These are phyloP conservation scores for Buceros bicornis DNA, from an alignment of 2,797 vertebrate genomes.

Conservation along the genomic window DNA sequence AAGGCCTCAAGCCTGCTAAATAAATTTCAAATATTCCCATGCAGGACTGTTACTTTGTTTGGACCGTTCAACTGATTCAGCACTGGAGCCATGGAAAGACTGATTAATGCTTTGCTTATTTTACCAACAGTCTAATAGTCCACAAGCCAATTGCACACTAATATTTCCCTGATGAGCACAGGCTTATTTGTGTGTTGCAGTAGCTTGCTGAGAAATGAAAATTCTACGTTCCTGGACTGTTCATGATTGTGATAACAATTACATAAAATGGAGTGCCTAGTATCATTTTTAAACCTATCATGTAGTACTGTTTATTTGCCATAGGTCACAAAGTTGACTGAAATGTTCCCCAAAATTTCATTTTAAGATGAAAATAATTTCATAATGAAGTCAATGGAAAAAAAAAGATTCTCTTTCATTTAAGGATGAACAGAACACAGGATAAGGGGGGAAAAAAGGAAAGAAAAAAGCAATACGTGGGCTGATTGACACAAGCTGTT, in stretches of 20 bases:
- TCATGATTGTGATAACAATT: neutral
- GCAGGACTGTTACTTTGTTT: neutral
- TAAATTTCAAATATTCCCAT: neutral
- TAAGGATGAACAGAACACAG: neutral
- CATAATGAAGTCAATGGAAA: neutral
- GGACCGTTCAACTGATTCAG: conserved; percentile 14
- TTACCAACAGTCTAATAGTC: neutral
- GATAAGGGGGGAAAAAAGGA: rapidly evolving
- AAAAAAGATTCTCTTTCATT: neutral
- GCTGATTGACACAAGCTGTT: neutral
- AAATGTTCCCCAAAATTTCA: neutral
- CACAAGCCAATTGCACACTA: neutral
- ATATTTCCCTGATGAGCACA: neutral
- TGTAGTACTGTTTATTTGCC: neutral
- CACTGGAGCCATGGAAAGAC: neutral
- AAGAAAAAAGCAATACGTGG: neutral
- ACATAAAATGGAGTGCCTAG: neutral
- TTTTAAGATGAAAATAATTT: neutral
- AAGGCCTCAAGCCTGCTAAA: neutral
- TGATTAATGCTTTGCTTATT: conserved; percentile 60
- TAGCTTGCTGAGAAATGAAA: neutral
- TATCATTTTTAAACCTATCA: rapidly evolving
- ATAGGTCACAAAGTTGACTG: neutral
- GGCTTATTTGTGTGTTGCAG: neutral
- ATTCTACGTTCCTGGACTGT: neutral